Base-by-base conservation (phyloP, 2,113 vertebrate genomes). In the Bambusicola thoracicus region DNA sequence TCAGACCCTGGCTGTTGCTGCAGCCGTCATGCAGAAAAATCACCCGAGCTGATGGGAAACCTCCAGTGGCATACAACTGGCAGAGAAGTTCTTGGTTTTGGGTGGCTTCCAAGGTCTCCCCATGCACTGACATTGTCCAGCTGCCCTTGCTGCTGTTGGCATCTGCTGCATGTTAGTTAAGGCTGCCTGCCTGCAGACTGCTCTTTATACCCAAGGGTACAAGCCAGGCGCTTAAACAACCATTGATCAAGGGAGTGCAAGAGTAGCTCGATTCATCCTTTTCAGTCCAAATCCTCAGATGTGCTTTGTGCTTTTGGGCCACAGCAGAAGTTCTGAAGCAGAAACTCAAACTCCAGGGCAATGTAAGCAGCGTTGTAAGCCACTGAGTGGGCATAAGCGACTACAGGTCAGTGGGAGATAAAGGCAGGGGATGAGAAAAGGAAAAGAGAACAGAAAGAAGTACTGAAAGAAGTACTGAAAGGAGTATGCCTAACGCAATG, bases 361-460 rank as follows among this genome's bases (percentile, higher is more conserved):
- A 51, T 5, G 6, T 27, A 56, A 58, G 53, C 32, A 13, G 32
- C 10, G 19, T 8, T 20, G 5, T 48, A 85, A 82, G 32, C 34
- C 38, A 25, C 11, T 10, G 8, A 0, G 2, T 32, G 38, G 16
- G 36, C 48, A 8, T 59, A 41, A 66, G 41, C 0, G 0, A 24
- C 27, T n/a, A 32, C 6, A 8, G 22, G 38, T 83, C 75, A 65
- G 38, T 40, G 73, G 46, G 32, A 86, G 51, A 72, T 17, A 70
- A 85, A 90, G 65, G 49, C 29, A 66, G 27, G 8, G 34, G 14
- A 43, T 27, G n/a, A 85, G 41, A 79, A 89, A 79, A 75, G 2
- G 7, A 34, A 74, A 88, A 66, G 7, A 7, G 34, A 82, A 55
- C 6, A 67, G 32, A 49, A 87, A 67, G 24, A 53, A 36, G 7